These are phyloP conservation scores for Chrysemys picta DNA, from an alignment of 2,113 vertebrate species.

Conservation along the genomic window DNA sequence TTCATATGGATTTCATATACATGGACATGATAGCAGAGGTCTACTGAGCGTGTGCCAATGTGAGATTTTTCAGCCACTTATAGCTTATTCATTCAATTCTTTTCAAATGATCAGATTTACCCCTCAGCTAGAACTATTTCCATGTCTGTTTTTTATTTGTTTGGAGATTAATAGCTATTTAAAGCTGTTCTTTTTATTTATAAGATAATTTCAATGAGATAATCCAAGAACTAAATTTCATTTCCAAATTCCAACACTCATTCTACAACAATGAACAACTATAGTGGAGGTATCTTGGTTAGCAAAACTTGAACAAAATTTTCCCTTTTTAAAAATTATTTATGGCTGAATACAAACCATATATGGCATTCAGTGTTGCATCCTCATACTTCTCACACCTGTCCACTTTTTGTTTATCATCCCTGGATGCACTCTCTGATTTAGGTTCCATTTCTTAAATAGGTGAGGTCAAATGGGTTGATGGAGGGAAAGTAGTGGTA, in stretches of 20 bases:
- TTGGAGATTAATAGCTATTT: background rate
- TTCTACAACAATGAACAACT: background rate
- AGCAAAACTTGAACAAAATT: background rate
- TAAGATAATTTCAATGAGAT: background rate
- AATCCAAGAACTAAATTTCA: background rate
- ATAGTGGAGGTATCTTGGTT: background rate
- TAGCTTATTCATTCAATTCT: background rate
- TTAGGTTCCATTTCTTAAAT: background rate
- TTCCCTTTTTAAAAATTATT: background rate
- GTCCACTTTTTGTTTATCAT: background rate
- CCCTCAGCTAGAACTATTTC: background rate
- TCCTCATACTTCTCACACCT: background rate
- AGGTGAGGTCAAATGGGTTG: background rate
- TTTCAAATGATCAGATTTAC: background rate
- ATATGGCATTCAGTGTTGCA: background rate
- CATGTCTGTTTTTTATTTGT: background rate
- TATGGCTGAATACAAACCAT: background rate
- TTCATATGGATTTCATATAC: background rate
- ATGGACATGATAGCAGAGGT: rapidly evolving
- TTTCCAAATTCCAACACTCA: background rate
- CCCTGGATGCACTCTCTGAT: background rate
- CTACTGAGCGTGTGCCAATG: background rate
- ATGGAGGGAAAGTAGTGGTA: background rate
- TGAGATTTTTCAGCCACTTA: background rate
- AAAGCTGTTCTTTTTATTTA: background rate